These are phyloP conservation scores for Cheilosia urbana DNA, from an alignment of 2,888 invertebrate species.

Conservation along the genomic window DNA sequence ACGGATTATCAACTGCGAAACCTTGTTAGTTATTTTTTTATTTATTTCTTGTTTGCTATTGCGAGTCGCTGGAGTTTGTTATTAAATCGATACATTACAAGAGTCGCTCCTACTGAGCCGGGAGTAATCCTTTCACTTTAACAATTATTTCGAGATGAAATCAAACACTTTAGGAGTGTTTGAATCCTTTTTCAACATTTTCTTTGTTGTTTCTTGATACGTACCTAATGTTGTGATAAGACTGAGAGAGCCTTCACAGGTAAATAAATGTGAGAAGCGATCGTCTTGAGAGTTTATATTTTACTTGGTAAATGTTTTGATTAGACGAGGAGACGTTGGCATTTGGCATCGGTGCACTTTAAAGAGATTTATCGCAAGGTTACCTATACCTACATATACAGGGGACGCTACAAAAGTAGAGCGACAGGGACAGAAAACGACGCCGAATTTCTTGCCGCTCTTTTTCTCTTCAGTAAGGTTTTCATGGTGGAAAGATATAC, in stretches of 20 bases:
- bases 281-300: conserved; percentile 5
- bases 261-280: conserved; percentile 29
- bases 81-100: conserved; percentile 54
- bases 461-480: too few species aligned
- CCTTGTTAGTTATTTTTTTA: conserved; percentile 16
- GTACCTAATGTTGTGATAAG: conserved; percentile 62
- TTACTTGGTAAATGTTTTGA: background rate
- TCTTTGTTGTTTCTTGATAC: conserved; percentile 45
- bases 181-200: conserved; percentile 11
- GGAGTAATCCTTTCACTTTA: conserved; percentile 63
- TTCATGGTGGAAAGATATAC: too few species aligned
- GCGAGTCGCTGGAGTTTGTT: conserved; percentile 62
- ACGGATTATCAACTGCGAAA: conserved; percentile 48
- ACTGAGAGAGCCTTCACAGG: conserved; percentile 38
- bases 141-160: conserved; percentile 70
- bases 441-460: too few species aligned
- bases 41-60: conserved; percentile 28
- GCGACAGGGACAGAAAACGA: too few species aligned
- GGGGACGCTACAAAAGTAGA: too few species aligned
- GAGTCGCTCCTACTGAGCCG: conserved; percentile 37
- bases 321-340: conserved; percentile 5
- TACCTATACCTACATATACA: background rate
- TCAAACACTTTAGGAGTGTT: conserved; percentile 69
- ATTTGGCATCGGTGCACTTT: background rate
- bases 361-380: background rate